Conservation (phyloP, 2,888 invertebrate species). For the Eupithecia centaureata region DNA sequence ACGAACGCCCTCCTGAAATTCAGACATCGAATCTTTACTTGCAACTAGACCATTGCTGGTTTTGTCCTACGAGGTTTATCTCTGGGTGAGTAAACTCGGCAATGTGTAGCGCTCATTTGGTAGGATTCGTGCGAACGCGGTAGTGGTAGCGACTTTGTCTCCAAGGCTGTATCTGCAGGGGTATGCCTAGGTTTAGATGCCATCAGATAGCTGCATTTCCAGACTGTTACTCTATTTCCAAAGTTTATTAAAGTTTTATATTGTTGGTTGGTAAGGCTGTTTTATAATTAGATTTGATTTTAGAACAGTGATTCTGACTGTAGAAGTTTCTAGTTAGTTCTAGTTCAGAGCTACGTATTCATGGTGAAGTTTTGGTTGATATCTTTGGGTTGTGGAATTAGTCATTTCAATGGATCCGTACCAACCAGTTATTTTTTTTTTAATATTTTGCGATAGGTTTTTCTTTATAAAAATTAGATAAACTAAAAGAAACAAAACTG, state of each 20-base stretch:
- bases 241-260: slow-evolving; percentile 75
- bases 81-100: slow-evolving; percentile 33
- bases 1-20: slow-evolving; percentile 56
- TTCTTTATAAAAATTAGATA: too few relatives aligned
- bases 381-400: not conserved
- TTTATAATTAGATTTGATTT: slow-evolving; percentile 4
- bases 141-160: slow-evolving; percentile 72
- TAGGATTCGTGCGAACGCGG: slow-evolving; percentile 57
- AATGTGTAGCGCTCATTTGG: slow-evolving; percentile 49
- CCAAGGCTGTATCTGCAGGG: slow-evolving; percentile 76
- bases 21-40: slow-evolving; percentile 14
- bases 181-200: slow-evolving; percentile 76
- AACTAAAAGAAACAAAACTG: not conserved
- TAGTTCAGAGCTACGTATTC: not conserved
- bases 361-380: not conserved
- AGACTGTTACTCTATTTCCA: slow-evolving; percentile 67
- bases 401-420: not conserved
- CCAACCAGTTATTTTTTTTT: not conserved
- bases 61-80: not conserved
- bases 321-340: not conserved
- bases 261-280: slow-evolving; percentile 51
- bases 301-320: slow-evolving; percentile 1
- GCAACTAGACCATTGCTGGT: slow-evolving; percentile 53
- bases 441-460: not conserved
- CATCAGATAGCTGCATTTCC: slow-evolving; percentile 81